phyloP scores from a whole-genome alignment of 2,113 vertebrate genomes.

The Nibea coibor region DNA sequence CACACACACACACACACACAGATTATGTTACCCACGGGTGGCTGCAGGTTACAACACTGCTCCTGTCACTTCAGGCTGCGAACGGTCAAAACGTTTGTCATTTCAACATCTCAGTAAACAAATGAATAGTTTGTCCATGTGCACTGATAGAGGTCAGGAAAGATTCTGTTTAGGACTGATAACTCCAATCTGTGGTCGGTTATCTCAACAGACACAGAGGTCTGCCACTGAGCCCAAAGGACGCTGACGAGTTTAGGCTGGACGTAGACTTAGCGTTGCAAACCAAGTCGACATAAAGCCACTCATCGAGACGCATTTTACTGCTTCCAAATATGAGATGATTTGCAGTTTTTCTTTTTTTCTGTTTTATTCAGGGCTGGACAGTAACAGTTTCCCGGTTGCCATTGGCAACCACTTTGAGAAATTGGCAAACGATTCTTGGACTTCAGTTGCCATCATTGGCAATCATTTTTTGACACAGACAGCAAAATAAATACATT shows the following conservation, averaged over 20 bases:
- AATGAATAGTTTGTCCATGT: neutral
- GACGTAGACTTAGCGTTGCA: neutral
- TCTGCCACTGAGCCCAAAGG: neutral
- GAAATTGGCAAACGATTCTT: too few relatives aligned
- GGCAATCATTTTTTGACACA: too few relatives aligned
- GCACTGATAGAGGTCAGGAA: too few relatives aligned
- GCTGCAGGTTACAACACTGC: conserved; percentile 53
- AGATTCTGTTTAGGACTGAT: neutral
- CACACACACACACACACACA: conserved; percentile 34
- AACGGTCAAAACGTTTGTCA: neutral
- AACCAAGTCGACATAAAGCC: neutral
- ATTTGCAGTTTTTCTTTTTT: neutral
- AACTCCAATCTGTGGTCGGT: neutral
- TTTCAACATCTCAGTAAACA: neutral
- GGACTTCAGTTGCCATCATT: too few relatives aligned
- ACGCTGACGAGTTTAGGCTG: neutral
- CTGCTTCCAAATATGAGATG: neutral
- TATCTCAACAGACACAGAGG: neutral
- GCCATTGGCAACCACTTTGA: too few relatives aligned
- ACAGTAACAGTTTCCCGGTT: too few relatives aligned
- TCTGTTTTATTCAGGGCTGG: too few relatives aligned
- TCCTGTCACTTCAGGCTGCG: conserved; percentile 18
- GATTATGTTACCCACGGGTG: conserved; percentile 40
- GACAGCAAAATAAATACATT: too few relatives aligned
- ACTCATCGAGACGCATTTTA: neutral